A percentile compares a stretch with the other conserved stretches of the same genome.
These are phyloP conservation scores for Hipposideros armiger DNA, from an alignment of 2,113 vertebrate species.

Conservation along the genomic window DNA sequence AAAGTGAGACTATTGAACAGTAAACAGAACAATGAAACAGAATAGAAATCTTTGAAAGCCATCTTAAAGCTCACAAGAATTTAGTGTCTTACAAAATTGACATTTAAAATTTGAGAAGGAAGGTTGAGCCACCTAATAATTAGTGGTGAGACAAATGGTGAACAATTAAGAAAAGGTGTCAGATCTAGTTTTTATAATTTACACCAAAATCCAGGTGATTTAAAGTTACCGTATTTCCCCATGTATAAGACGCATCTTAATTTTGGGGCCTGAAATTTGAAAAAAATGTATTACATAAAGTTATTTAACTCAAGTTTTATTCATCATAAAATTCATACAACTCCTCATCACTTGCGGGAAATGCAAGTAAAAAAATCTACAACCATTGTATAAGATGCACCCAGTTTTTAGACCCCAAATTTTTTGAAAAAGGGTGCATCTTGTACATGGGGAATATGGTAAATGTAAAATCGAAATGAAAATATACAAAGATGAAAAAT, in stretches of 20 bases:
- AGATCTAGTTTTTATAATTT: neutral
- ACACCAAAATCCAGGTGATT: neutral
- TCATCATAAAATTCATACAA: too few relatives aligned
- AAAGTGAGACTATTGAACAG: neutral
- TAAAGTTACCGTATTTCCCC: neutral
- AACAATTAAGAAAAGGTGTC: neutral
- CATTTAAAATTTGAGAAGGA: neutral
- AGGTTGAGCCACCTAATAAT: neutral
- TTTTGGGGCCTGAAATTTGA: too few relatives aligned
- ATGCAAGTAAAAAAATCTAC: too few relatives aligned
- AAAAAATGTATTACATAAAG: too few relatives aligned
- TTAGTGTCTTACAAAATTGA: neutral
- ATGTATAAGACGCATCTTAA: too few relatives aligned
- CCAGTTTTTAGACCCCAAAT: too few relatives aligned
- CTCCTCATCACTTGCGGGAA: too few relatives aligned
- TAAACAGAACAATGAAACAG: neutral
- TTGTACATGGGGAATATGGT: too few relatives aligned
- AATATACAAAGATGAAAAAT: neutral
- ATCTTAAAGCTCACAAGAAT: neutral
- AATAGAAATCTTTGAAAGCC: neutral
- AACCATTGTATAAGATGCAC: too few relatives aligned
- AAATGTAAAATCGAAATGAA: neutral
- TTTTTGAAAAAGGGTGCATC: too few relatives aligned
- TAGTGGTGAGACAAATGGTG: neutral
- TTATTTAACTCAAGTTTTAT: too few relatives aligned